phyloP scores from a whole-genome alignment of 1,140 invertebrate genomes.

The Temnothorax longispinosus region DNA sequence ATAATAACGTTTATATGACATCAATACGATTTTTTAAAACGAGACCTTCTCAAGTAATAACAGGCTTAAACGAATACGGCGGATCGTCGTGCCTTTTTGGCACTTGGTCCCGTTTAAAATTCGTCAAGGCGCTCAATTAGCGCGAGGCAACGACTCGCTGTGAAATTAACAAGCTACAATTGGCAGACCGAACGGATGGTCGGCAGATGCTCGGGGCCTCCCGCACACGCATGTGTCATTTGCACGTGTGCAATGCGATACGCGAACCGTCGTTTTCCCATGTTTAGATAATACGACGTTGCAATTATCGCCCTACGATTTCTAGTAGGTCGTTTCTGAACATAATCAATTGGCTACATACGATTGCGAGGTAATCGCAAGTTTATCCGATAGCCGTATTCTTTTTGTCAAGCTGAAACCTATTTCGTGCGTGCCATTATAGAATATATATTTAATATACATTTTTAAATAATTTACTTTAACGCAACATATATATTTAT shows the following conservation, averaged over 20 bases:
- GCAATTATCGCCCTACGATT: background rate
- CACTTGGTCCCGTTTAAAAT: conserved; percentile 57
- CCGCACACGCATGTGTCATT: conserved; percentile 57
- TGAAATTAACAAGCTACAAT: conserved; percentile 80
- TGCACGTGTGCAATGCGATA: conserved; percentile 49
- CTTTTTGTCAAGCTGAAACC: background rate
- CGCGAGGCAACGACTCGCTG: conserved; percentile 73
- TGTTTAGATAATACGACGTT: conserved; percentile 21
- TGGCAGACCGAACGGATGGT: conserved; percentile 78
- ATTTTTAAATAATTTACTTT: background rate
- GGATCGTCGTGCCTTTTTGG: conserved; percentile 24
- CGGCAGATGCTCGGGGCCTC: conserved; percentile 77
- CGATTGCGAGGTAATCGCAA: background rate
- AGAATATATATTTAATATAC: background rate
- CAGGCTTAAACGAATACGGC: background rate
- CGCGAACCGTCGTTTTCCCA: conserved; percentile 37
- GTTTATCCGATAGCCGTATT: no score
- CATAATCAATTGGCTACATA: background rate
- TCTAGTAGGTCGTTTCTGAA: background rate
- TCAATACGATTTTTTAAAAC: background rate
- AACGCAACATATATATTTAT: background rate
- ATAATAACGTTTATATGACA: background rate
- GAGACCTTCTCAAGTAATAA: background rate
- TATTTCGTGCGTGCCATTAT: background rate
- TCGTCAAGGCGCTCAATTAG: conserved; percentile 72